Conservation (phyloP, 1,140 invertebrate species). For the Himalopsyche phryganea region DNA sequence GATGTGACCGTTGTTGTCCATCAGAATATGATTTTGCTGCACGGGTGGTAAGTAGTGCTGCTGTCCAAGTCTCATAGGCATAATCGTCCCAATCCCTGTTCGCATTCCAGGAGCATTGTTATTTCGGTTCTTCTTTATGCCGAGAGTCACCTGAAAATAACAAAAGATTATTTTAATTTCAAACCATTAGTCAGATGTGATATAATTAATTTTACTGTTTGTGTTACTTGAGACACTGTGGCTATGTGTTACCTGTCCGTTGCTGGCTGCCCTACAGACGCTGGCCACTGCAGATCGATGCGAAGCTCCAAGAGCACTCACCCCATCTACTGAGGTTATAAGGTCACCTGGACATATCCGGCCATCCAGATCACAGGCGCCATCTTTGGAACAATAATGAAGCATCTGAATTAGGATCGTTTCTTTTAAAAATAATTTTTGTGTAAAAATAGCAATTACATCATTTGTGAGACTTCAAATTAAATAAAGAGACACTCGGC, state of each 20-base stretch:
- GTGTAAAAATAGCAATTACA: no score
- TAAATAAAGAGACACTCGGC: no score
- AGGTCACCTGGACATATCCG: constrained; percentile 84
- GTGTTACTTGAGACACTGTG: neutral
- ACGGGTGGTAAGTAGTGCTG: constrained; percentile 43
- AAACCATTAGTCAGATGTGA: no score
- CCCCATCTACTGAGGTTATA: constrained; percentile 82
- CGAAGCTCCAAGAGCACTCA: constrained; percentile 78
- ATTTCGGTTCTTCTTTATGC: constrained; percentile 53
- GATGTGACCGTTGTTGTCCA: constrained; percentile 20
- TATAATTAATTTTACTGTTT: no score
- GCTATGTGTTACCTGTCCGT: constrained; percentile 62
- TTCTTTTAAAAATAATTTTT: no score
- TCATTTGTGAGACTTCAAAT: neutral
- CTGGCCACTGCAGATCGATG: constrained; percentile 88
- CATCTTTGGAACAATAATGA: constrained; percentile 53
- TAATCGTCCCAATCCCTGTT: constrained; percentile 29
- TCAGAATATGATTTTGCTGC: constrained; percentile 24
- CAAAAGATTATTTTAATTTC: no score
- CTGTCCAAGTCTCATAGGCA: constrained; percentile 37
- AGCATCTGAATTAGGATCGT: no score
- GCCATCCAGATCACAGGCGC: constrained; percentile 82
- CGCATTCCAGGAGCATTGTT: constrained; percentile 63
- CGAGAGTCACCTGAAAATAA: constrained; percentile 65
- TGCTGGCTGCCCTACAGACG: constrained; percentile 79